Percentiles rank a stretch among this genome's conserved stretches.
Conservation (phyloP, 2,113 vertebrate species). For the Glareola pratincola region DNA sequence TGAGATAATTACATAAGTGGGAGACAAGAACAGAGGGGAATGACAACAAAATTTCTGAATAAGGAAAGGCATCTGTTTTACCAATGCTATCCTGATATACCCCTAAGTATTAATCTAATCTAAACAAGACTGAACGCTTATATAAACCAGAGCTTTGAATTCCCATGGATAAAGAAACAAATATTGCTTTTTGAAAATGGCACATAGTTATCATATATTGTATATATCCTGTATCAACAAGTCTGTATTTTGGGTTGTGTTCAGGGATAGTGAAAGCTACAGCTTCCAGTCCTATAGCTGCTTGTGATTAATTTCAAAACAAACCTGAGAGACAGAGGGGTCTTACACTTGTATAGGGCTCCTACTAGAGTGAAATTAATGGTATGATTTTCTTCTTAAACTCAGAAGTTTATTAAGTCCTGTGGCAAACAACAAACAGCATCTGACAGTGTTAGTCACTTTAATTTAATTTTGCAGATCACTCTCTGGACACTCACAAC, state of each 20-base stretch:
- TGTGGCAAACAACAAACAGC: background rate
- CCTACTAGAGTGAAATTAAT: background rate
- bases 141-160: background rate
- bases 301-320: background rate
- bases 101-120: background rate
- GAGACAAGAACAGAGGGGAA: background rate
- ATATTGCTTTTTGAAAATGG: background rate
- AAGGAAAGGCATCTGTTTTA: background rate
- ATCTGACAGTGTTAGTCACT: background rate
- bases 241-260: background rate
- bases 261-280: background rate
- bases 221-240: background rate
- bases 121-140: background rate
- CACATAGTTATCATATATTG: background rate
- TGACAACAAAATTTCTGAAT: background rate
- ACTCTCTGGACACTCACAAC: background rate
- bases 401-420: background rate
- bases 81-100: background rate
- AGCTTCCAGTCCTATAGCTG: background rate
- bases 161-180: background rate
- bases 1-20: background rate
- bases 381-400: background rate
- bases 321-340: background rate
- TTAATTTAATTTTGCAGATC: background rate
- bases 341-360: background rate